Percentiles rank a stretch among this genome's conserved stretches.
phyloP scores from a whole-genome alignment of 2,888 invertebrate species.

The Lutraria lutraria region DNA sequence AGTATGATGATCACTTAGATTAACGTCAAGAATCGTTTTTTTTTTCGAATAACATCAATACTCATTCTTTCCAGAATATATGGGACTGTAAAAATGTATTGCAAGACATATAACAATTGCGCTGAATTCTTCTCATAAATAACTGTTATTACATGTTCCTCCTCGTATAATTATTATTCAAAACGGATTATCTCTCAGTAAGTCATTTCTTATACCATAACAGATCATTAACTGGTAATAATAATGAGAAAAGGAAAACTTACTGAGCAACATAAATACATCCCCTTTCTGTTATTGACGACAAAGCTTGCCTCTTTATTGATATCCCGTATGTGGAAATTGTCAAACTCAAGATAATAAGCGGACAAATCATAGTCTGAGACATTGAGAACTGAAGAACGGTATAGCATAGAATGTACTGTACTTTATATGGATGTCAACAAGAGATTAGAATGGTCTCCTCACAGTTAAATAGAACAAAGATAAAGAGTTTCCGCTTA shows the following conservation, averaged over 20 bases:
- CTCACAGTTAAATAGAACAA: background rate
- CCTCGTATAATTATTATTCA: too few species aligned
- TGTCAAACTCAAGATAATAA: background rate
- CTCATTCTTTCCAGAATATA: too few species aligned
- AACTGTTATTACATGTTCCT: too few species aligned
- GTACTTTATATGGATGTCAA: background rate
- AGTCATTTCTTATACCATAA: background rate
- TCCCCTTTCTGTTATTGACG: slow-evolving; percentile 61
- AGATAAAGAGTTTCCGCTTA: background rate
- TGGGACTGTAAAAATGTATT: too few species aligned
- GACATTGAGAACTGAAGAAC: background rate
- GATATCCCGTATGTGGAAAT: background rate
- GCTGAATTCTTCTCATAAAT: too few species aligned
- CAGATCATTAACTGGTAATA: background rate
- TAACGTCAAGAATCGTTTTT: too few species aligned
- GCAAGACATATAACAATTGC: too few species aligned
- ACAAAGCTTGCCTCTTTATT: slow-evolving; percentile 48
- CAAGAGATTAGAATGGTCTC: background rate
- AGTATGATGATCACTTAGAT: too few species aligned
- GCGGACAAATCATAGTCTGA: background rate
- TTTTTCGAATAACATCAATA: too few species aligned
- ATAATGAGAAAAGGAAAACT: slow-evolving; percentile 20
- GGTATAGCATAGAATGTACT: background rate
- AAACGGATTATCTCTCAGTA: background rate
- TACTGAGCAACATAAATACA: slow-evolving; percentile 63